Base-by-base conservation (phyloP, 2,113 vertebrate genomes). In the Xenopus laevis region DNA sequence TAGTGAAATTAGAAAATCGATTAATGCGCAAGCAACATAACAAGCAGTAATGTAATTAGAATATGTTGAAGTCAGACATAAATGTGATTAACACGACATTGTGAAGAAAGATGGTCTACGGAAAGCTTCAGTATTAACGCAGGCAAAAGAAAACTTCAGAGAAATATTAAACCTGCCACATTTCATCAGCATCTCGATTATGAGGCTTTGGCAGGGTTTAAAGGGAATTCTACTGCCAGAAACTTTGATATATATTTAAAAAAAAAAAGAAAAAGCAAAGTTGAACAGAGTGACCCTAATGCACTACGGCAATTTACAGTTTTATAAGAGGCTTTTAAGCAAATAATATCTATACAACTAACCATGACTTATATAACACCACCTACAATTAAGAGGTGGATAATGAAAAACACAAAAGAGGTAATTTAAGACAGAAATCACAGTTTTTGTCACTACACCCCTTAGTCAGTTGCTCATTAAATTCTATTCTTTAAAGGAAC, bases 21-120 rank as follows among this genome's bases (percentile, higher is more conserved):
- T 60, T 60, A 23, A 21, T 60, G 20, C 21, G 27, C 21, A 10
- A 23, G 18, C 10, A 60, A 60, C 18, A 27, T 27, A 60, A 60
- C 58, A 60, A 23, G 58, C 58, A 60, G 58, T 60, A 60, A 60
- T 60, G 21, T 60, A 8, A 60, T 60, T 60, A 60, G 10, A 60
- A 27, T 60, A 60, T 60, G 58, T 60, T 27, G 21, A 60, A 12
- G 58, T 0, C 58, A 60, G 58, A 60, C 58, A 27, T 60, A 60
- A 60, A 60, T 60, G 21, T 60, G 58, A 60, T 60, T 60, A 60
- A 60, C 58, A 23, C 13, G 20, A 23, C 58, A 60, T 23, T 60
- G 58, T 60, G 27, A 27, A 60, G 58, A 60, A 60, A 60, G 21
- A 60, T 21, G 58, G 18, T 21, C 58, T 23, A 21, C 2, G 9